These are phyloP conservation scores for Dicyrtoma fusca DNA, from an alignment of 2,888 invertebrate genomes.

Conservation along the genomic window DNA sequence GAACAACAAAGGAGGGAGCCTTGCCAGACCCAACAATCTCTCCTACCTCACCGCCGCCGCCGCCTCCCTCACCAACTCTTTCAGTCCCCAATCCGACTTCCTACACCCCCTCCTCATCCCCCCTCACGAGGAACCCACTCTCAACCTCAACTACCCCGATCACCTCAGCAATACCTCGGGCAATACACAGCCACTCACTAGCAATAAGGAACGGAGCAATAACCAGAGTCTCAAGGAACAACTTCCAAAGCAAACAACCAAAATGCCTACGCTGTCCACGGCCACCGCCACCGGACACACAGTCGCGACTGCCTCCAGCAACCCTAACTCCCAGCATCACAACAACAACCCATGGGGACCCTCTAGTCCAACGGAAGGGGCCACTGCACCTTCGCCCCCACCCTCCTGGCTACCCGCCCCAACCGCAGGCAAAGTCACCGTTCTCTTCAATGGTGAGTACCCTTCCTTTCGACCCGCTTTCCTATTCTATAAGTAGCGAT, in stretches of 20 bases:
- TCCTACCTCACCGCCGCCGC: conserved; percentile 28
- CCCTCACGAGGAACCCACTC: background rate
- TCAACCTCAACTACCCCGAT: background rate
- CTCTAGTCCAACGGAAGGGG: conserved; percentile 74
- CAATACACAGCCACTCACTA: too few species aligned
- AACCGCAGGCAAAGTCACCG: conserved; percentile 72
- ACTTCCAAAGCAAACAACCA: too few species aligned
- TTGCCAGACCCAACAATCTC: conserved; percentile 15
- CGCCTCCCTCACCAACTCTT: conserved; percentile 26
- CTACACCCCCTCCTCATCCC: conserved; percentile 21
- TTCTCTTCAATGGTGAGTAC: conserved; percentile 75
- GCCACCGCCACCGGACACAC: background rate
- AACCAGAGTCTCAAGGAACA: too few species aligned
- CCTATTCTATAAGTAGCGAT: too few species aligned
- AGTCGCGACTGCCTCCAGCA: conserved; percentile 3
- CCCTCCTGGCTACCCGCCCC: conserved; percentile 66
- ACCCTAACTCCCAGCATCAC: conserved; percentile 25
- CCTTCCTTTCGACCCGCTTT: too few species aligned
- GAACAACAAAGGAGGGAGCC: background rate
- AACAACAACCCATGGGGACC: conserved; percentile 66
- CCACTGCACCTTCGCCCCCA: conserved; percentile 65
- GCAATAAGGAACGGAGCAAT: too few species aligned
- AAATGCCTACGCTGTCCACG: conserved; percentile 6
- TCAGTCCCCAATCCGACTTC: conserved; percentile 14
- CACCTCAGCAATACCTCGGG: conserved; percentile 15